Percentiles rank a stretch among this genome's conserved stretches.
These are phyloP conservation scores for Odontothrips loti DNA, from an alignment of 2,888 invertebrate species.

Conservation along the genomic window DNA sequence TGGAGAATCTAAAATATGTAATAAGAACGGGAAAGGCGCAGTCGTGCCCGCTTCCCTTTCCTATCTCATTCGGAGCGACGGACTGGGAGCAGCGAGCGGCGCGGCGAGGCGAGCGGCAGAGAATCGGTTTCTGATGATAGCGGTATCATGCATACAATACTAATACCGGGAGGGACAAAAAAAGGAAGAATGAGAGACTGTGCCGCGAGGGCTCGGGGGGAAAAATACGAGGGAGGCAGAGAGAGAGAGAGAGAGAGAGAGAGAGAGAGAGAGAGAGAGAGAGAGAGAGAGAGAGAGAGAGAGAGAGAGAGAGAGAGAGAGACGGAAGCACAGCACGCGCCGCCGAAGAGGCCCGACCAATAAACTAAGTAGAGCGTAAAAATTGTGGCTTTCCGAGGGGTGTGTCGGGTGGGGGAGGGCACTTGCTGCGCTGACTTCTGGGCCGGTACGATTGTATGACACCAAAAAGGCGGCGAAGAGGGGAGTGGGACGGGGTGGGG, in stretches of 20 bases:
- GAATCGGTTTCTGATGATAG: conserved; percentile 21
- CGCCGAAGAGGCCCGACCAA: neutral
- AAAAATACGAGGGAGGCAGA: neutral
- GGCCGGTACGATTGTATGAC: neutral
- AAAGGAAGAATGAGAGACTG: neutral
- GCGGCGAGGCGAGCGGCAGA: too few species aligned
- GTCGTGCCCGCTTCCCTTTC: too few species aligned
- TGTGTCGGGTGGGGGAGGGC: neutral
- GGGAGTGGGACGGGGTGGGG: neutral
- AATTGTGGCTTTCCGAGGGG: conserved; percentile 13
- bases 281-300: neutral
- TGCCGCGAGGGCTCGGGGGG: neutral
- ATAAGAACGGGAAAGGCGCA: too few species aligned
- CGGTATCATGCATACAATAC: conserved; percentile 14
- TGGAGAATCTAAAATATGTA: too few species aligned
- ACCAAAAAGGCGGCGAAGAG: neutral
- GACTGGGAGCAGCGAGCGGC: too few species aligned
- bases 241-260: conserved; percentile 19
- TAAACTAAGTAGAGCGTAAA: conserved; percentile 22
- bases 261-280: neutral
- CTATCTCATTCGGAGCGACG: too few species aligned
- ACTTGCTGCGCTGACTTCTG: conserved; percentile 15
- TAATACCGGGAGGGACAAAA: neutral
- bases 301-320: conserved; percentile 15
- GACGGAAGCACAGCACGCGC: neutral